Percentiles rank a stretch among this genome's conserved stretches.
phyloP scores from a whole-genome alignment of 1,140 invertebrate genomes.

The Heliconius himera region DNA sequence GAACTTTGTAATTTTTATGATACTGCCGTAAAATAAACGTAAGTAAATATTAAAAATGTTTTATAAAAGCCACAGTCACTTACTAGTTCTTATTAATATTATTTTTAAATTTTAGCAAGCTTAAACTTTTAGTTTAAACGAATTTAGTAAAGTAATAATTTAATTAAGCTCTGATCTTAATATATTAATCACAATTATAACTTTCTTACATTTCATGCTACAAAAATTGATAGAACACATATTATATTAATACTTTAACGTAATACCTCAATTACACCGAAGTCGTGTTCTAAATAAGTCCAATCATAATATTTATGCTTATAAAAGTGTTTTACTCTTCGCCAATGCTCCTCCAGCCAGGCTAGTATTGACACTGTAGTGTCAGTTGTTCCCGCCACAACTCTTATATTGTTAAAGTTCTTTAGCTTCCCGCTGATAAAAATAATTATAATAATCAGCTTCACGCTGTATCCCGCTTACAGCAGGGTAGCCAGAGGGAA shows the following conservation, averaged over 20 bases:
- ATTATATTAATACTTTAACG: background rate
- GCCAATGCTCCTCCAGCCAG: conserved; percentile 36
- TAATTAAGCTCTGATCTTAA: too few relatives aligned
- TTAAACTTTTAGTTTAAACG: too few relatives aligned
- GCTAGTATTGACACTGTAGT: conserved; percentile 22
- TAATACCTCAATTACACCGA: conserved; percentile 45
- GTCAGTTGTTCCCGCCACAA: conserved; percentile 41
- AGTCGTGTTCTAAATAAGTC: conserved; percentile 37
- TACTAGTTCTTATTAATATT: too few relatives aligned
- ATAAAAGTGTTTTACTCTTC: conserved; percentile 40
- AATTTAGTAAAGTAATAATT: too few relatives aligned
- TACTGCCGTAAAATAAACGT: too few relatives aligned
- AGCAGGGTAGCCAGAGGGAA: too few relatives aligned
- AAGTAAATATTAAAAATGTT: too few relatives aligned
- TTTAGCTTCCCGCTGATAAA: conserved; percentile 25
- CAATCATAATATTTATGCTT: conserved; percentile 39
- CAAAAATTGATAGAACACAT: background rate
- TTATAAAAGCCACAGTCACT: too few relatives aligned
- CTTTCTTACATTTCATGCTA: too few relatives aligned
- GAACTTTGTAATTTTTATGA: too few relatives aligned
- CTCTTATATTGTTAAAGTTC: conserved; percentile 24
- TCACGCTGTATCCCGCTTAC: background rate
- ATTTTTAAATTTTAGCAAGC: too few relatives aligned
- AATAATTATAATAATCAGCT: background rate
- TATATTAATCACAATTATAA: too few relatives aligned